phyloP scores from a whole-genome alignment of 1,140 invertebrate species.

The Planococcus citri region DNA sequence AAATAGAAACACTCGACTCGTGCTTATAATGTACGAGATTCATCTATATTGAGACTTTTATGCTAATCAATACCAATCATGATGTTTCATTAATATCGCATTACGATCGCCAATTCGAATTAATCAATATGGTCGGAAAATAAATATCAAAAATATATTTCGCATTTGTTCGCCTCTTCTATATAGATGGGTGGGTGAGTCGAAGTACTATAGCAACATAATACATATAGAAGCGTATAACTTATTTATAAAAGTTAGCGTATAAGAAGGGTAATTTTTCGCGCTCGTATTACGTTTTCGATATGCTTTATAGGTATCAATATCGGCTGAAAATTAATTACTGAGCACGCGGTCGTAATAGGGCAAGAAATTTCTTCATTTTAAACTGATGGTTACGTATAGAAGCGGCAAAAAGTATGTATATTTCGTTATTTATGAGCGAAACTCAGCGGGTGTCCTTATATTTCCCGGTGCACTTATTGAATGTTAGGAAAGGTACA shows the following conservation, averaged over 20 bases:
- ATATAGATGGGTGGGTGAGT: no score
- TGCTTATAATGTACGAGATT: not conserved
- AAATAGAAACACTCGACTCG: no score
- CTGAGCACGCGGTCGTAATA: not conserved
- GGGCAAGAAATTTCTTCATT: conserved; percentile 8
- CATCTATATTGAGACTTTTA: not conserved
- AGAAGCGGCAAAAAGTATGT: not conserved
- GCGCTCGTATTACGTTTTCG: not conserved
- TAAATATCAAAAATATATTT: no score
- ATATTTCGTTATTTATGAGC: conserved; percentile 8
- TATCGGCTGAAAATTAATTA: conserved; percentile 12
- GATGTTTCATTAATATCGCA: not conserved
- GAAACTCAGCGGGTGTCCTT: not conserved
- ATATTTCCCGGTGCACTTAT: conserved; percentile 11
- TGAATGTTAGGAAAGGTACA: conserved; percentile 14
- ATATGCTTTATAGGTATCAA: not conserved
- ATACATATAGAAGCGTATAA: no score
- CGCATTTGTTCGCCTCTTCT: no score
- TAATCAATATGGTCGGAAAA: not conserved
- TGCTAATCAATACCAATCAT: not conserved
- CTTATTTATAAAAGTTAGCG: no score
- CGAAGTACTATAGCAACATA: no score
- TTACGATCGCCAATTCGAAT: not conserved
- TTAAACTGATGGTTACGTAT: not conserved
- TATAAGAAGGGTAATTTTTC: not conserved